Percentiles rank a stretch among this genome's conserved stretches.
phyloP scores from a whole-genome alignment of 2,113 vertebrate genomes.

The Tamias sibiricus region DNA sequence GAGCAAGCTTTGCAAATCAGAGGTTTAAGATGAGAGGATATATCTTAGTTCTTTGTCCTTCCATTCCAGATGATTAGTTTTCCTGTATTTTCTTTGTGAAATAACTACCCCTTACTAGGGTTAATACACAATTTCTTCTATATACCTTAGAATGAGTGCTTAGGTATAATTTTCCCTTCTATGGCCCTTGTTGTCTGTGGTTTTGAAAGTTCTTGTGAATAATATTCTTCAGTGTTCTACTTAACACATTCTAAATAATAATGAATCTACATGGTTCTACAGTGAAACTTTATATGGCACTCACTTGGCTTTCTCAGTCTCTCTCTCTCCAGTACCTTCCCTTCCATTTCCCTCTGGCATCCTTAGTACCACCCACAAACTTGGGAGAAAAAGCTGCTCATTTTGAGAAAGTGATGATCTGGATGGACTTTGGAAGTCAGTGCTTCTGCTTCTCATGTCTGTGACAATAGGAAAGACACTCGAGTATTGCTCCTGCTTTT shows the following conservation, averaged over 20 bases:
- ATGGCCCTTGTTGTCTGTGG: background rate
- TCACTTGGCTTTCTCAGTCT: background rate
- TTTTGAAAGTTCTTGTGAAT: background rate
- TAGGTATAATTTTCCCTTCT: background rate
- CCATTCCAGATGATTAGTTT: background rate
- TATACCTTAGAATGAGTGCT: background rate
- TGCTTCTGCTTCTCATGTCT: background rate
- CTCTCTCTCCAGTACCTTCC: too few species aligned
- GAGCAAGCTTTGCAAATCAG: conserved; percentile 29
- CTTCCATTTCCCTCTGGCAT: background rate
- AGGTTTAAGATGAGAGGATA: conserved; percentile 4
- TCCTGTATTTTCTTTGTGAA: background rate
- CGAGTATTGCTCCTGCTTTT: rapidly evolving
- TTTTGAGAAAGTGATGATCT: background rate
- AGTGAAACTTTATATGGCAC: background rate
- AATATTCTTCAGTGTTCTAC: background rate
- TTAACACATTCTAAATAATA: background rate
- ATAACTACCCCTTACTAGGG: background rate
- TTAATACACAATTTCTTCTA: background rate
- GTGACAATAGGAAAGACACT: background rate
- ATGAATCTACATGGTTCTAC: background rate
- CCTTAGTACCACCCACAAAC: background rate
- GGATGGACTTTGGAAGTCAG: background rate
- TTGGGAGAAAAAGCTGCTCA: background rate
- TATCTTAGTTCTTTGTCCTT: background rate